These are phyloP conservation scores for Gavialis gangeticus DNA, from an alignment of 2,113 vertebrate genomes.

Conservation along the genomic window DNA sequence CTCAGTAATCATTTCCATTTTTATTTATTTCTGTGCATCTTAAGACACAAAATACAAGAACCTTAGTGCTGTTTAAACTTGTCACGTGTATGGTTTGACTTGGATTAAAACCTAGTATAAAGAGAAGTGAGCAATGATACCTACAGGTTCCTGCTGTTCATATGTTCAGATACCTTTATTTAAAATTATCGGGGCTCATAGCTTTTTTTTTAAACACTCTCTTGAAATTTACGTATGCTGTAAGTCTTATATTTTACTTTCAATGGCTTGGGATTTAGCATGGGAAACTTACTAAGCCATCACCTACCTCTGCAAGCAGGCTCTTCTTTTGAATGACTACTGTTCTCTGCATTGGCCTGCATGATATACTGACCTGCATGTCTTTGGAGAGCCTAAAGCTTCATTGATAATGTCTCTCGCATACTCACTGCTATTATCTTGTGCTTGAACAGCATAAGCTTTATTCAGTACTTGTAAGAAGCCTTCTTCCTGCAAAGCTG, in stretches of 20 bases:
- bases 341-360: constrained; percentile 73
- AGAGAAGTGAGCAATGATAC: not conserved
- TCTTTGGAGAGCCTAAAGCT: constrained; percentile 67
- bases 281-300: constrained; percentile 67
- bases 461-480: constrained; percentile 80
- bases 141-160: not conserved
- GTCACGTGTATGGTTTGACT: not conserved
- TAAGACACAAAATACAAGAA: not conserved
- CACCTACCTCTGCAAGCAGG: constrained; percentile 86
- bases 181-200: constrained; percentile 1
- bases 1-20: constrained; percentile 7
- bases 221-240: not conserved
- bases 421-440: constrained; percentile 38
- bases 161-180: not conserved
- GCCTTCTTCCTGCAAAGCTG: constrained; percentile 79
- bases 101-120: not conserved
- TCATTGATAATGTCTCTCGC: constrained; percentile 55
- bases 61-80: not conserved
- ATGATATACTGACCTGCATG: constrained; percentile 77
- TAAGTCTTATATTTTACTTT: not conserved
- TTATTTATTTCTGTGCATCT: constrained; percentile 5
- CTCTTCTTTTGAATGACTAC: constrained; percentile 59
- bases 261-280: constrained; percentile 62
- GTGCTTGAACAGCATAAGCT: constrained; percentile 63
- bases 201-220: constrained; percentile 18